phyloP scores from a whole-genome alignment of 2,888 invertebrate species.

The Panopea generosa region DNA sequence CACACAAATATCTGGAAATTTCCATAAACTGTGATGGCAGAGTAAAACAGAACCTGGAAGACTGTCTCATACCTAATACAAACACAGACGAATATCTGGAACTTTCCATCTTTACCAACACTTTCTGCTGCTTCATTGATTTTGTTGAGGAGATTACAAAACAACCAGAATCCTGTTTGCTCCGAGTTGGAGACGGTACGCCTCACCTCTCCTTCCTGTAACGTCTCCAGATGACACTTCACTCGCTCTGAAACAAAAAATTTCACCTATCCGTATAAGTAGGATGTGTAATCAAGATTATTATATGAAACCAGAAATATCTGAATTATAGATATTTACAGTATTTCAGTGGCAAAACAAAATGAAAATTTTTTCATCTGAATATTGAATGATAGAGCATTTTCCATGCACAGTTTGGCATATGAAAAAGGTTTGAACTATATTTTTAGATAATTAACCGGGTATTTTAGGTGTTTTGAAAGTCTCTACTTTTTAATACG shows the following conservation, averaged over 20 bases:
- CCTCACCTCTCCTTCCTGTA: conserved; percentile 82
- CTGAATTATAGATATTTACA: too few species aligned
- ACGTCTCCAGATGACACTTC: conserved; percentile 83
- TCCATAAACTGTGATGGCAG: too few species aligned
- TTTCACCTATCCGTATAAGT: too few species aligned
- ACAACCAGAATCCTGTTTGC: conserved; percentile 93
- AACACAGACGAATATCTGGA: conserved; percentile 97
- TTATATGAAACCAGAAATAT: background rate
- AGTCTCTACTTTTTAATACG: too few species aligned
- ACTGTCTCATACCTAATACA: conserved; percentile 94
- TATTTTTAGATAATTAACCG: too few species aligned
- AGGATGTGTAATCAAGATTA: background rate
- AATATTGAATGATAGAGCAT: too few species aligned
- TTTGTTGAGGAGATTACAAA: conserved; percentile 95
- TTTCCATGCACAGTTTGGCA: too few species aligned
- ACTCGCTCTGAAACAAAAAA: conserved; percentile 87
- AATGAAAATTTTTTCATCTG: too few species aligned
- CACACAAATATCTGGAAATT: conserved; percentile 98
- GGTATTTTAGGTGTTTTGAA: too few species aligned
- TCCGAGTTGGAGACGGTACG: conserved; percentile 81
- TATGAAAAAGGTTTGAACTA: too few species aligned
- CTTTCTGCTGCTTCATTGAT: conserved; percentile 91
- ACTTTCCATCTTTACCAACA: conserved; percentile 99
- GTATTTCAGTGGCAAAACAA: too few species aligned
- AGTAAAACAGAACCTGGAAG: too few species aligned